Conservation (phyloP, 1,140 invertebrate genomes). For the Lepidotrigona ventralis region DNA sequence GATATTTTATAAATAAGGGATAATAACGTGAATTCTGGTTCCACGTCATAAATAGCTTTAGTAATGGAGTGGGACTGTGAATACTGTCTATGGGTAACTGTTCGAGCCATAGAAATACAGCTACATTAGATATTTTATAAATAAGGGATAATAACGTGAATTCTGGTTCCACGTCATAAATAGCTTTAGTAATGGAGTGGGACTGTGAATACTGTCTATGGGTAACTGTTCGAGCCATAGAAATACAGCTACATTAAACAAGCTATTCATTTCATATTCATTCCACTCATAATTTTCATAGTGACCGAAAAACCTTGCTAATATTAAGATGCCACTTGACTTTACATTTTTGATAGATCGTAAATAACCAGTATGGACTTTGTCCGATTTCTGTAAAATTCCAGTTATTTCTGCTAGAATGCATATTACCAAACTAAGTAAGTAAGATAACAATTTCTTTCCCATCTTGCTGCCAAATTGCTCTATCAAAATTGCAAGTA, state of each 20-base stretch:
- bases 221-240: constrained; percentile 89
- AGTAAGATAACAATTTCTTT: constrained; percentile 83
- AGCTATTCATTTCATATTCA: constrained; percentile 85
- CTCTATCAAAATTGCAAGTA: constrained; percentile 90
- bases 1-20: constrained; percentile 84
- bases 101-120: constrained; percentile 90
- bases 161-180: constrained; percentile 88
- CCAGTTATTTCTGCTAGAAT: constrained; percentile 83
- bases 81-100: constrained; percentile 90
- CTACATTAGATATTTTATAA: constrained; percentile 85
- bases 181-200: constrained; percentile 90
- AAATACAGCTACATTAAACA: constrained; percentile 91
- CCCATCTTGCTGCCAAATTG: constrained; percentile 90
- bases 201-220: constrained; percentile 90
- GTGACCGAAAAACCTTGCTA: constrained; percentile 88
- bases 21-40: constrained; percentile 88
- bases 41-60: constrained; percentile 90
- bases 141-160: constrained; percentile 87
- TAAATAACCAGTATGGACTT: constrained; percentile 83
- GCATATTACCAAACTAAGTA: constrained; percentile 87
- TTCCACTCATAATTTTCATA: constrained; percentile 90
- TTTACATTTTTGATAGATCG: constrained; percentile 86
- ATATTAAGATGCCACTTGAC: constrained; percentile 81
- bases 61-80: constrained; percentile 89
- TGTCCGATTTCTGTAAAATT: constrained; percentile 81